Evolutionary conservation across 1,140 invertebrate species (phyloP), one percentile per base, ranked within the genome.

Genomic region (Macrostomum lignano): DNA sequence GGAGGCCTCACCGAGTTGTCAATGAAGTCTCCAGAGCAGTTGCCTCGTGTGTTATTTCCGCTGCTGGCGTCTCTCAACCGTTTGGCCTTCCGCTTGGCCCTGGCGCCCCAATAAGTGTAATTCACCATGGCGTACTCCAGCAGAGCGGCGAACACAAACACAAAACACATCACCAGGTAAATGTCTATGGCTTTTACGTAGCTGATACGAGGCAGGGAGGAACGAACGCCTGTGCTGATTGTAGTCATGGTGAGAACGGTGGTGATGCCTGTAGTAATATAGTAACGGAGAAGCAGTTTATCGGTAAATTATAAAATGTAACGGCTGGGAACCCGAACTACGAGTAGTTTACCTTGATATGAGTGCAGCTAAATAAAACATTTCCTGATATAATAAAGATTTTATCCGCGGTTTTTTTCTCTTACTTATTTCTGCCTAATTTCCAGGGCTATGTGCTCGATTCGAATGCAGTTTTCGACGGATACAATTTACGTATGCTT

Each of bases 161-260:
- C 76, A 58, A 94, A 93, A 60, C 84, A 93, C 76, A 91, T 91
- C 7, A 88, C 82, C 42, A 94, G 63, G 56, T 93, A 96, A 44
- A 94, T 91, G 60, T 96, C 86, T 45, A 96, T 93, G 24, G 82
- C 82, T 61, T 94, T 94, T 3, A 93, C 81, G 52, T 88, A 94
- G 25, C 78, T 86, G 45, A 94, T 93, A 39, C 84, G 66, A 7
- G 86, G 84, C 28, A 94, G 62, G 21, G 79, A 84, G 48, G 78
- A 84, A 32, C 84, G 66, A 0, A 93, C 82, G 21, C 82, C 86
- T 9, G 84, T 91, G 45, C 79, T 88, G 43, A 94, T 93, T n/a
- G 84, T 94, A 7, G 84, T 93, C 79, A 94, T 91, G 3, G 86
- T 94, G 31, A 94, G 63, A 9, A 94, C 82, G 17, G 84, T 93